Evolutionary conservation across 2,113 vertebrate genomes (phyloP).

Genomic region (Trichomycterus rosablanca): DNA sequence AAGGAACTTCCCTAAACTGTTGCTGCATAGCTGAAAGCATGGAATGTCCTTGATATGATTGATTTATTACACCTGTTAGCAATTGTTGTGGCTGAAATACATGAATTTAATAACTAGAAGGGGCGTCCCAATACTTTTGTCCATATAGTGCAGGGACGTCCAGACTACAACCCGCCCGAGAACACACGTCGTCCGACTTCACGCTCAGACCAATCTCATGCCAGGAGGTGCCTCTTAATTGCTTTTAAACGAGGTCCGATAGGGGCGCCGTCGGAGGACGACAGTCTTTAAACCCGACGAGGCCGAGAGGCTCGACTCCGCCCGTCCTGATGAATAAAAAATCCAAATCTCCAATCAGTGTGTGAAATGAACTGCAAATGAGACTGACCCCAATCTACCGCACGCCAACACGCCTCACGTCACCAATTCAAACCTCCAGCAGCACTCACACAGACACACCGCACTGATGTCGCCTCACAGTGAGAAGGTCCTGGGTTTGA

Average conservation of each 20-base stretch:
- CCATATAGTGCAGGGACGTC: too few species aligned
- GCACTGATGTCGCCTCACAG: too few species aligned
- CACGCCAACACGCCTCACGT: neutral
- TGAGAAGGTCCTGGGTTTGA: too few species aligned
- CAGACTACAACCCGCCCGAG: constrained; percentile 5
- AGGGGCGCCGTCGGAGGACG: constrained; percentile 24
- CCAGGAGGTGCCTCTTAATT: constrained; percentile 26
- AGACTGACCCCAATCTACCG: constrained; percentile 19
- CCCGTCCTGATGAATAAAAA: neutral
- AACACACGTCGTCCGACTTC: constrained; percentile 25
- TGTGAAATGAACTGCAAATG: constrained; percentile 23
- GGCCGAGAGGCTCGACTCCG: too few species aligned
- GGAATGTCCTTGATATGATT: too few species aligned
- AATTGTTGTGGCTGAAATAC: too few species aligned
- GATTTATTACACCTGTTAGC: too few species aligned
- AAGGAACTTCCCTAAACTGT: too few species aligned
- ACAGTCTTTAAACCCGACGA: constrained; percentile 27
- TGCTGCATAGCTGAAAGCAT: too few species aligned
- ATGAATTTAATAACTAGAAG: too few species aligned
- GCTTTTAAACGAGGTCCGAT: constrained; percentile 36
- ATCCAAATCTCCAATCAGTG: constrained; percentile 9
- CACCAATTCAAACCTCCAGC: neutral
- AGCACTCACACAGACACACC: neutral
- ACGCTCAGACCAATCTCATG: constrained; percentile 25
- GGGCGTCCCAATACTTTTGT: too few species aligned